Evolutionary conservation across 2,888 invertebrate genomes (phyloP), one percentile per base, ranked within the genome.

Genomic region (Molorchus minor): DNA sequence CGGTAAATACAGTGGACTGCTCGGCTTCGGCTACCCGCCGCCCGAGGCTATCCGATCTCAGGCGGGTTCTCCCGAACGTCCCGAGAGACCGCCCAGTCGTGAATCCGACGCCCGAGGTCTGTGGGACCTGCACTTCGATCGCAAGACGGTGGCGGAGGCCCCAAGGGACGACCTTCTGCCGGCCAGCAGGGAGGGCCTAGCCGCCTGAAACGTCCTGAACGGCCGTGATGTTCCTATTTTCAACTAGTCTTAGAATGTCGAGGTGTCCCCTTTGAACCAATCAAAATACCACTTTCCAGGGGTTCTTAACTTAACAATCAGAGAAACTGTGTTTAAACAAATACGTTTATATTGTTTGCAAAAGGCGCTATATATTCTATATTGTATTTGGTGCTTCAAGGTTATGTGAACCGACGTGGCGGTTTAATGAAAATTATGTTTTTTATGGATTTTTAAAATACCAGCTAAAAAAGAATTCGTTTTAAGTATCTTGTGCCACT

Each of bases 11-110:
- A 89, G 90, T 40, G 89, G 90, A 16, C 82, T 91, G 13, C 84
- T 92, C 61, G 90, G 91, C n/a, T 91, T 92, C 79, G 88, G 91
- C 4, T 89, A 90, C 52, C 88, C 89, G 72, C 80, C 84, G 8
- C 82, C 80, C 30, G 81, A 81, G 65, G 77, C 79, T 64, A 72
- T 82, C 61, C 84, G 83, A 13, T 84, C 85, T 15, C 82, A 86
- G 46, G 82, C 85, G 13, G 85, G 84, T 5, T 85, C 86, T 33
- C 80, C 81, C 19, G 82, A 80, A 64, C 76, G 81, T 58, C 74
- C 76, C 36, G 85, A 86, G 30, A 73, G 81, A 64, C 77, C 81
- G 52, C 73, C 79, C 40, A 77, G 79, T 64, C 73, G 78, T 41
- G 75, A 77, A 30, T 82, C 82, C n/a, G 84, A 83, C 13, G 75